A percentile compares a stretch with the other conserved stretches of the same genome.
These are phyloP conservation scores for Bubo blakistoni DNA, from an alignment of 2,113 vertebrate species.

Conservation along the genomic window DNA sequence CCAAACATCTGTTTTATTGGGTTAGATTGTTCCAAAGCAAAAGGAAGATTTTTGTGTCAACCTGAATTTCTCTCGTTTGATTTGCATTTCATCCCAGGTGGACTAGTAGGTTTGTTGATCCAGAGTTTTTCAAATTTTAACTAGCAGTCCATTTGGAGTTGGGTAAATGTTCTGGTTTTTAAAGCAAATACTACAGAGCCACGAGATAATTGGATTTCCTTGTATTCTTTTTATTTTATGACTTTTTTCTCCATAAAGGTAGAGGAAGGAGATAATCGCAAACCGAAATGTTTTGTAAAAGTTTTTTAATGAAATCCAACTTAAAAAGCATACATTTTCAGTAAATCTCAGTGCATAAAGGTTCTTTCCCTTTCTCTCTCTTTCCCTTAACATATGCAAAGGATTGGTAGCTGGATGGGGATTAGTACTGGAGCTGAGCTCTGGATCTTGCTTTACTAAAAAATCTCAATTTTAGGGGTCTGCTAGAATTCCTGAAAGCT, in stretches of 20 bases:
- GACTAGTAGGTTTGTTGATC: slow-evolving; percentile 32
- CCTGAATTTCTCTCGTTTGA: slow-evolving; percentile 48
- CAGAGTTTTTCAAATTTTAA: slow-evolving; percentile 56
- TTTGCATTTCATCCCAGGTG: slow-evolving; percentile 29
- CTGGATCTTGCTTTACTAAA: neutral
- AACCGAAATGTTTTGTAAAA: neutral
- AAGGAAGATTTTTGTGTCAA: slow-evolving; percentile 43
- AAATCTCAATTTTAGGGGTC: neutral
- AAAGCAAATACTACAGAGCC: slow-evolving; percentile 36
- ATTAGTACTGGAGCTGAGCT: neutral
- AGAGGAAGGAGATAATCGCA: neutral
- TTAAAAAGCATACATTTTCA: neutral
- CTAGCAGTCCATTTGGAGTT: slow-evolving; percentile 31
- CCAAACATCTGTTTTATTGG: slow-evolving; percentile 69
- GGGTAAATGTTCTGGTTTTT: slow-evolving; percentile 54
- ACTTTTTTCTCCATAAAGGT: neutral
- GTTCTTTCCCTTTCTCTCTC: neutral
- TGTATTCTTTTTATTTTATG: neutral
- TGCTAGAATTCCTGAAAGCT: neutral
- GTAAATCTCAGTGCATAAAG: fast-evolving
- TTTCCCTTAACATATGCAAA: neutral
- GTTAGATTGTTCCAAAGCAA: slow-evolving; percentile 67
- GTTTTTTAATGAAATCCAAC: neutral
- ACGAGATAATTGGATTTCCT: slow-evolving; percentile 18
- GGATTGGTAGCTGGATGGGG: neutral